These are phyloP conservation scores for Saccostrea glomerata DNA, from an alignment of 1,140 invertebrate species.

Conservation along the genomic window DNA sequence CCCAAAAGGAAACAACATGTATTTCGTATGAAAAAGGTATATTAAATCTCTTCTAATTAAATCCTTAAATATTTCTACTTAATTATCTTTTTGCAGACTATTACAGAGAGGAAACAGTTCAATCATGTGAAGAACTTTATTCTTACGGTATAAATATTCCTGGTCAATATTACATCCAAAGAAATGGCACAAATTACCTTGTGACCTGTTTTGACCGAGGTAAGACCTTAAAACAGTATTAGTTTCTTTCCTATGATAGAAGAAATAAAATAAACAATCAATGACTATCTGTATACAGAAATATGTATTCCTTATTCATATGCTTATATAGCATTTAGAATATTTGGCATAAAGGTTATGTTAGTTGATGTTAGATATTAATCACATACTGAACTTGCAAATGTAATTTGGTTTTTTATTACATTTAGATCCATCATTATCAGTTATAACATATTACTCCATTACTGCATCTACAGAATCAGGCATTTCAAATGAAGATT, in stretches of 20 bases:
- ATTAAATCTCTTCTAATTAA: too few relatives aligned
- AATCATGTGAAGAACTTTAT: neutral
- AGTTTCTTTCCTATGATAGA: too few relatives aligned
- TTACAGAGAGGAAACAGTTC: neutral
- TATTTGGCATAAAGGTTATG: too few relatives aligned
- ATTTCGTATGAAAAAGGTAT: too few relatives aligned
- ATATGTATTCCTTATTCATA: too few relatives aligned
- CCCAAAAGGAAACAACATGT: too few relatives aligned
- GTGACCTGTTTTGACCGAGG: conserved; percentile 22
- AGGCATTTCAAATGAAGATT: neutral
- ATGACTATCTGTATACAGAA: too few relatives aligned
- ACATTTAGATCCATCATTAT: neutral
- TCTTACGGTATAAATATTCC: neutral
- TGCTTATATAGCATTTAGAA: too few relatives aligned
- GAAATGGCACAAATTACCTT: neutral
- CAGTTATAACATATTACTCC: conserved; percentile 1
- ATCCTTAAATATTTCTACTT: too few relatives aligned
- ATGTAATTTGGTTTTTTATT: neutral
- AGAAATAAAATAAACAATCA: too few relatives aligned
- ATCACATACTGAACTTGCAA: neutral
- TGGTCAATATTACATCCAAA: neutral
- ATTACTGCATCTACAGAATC: neutral
- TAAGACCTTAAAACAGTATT: neutral
- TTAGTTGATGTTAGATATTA: too few relatives aligned
- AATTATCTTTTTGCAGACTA: neutral